Percentiles rank a stretch among this genome's conserved stretches.
These are phyloP conservation scores for Anser cygnoides DNA, from an alignment of 2,113 vertebrate genomes.

Conservation along the genomic window DNA sequence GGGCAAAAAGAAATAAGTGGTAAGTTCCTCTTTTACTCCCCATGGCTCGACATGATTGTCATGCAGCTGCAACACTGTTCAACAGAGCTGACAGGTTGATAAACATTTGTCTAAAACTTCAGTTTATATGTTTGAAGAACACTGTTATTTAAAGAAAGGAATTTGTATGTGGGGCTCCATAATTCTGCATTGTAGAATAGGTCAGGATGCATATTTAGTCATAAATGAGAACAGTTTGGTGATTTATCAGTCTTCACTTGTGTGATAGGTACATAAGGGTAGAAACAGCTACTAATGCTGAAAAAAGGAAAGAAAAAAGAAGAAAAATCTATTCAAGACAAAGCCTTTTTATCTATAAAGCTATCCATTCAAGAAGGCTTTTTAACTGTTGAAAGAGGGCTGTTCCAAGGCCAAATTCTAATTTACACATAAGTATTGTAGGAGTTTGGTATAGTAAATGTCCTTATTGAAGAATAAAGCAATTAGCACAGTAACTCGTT, in stretches of 20 bases:
- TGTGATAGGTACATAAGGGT: not conserved
- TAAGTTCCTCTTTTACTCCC: slow-evolving; percentile 48
- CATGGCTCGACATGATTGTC: not conserved
- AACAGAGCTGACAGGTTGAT: not conserved
- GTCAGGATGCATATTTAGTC: slow-evolving; percentile 3
- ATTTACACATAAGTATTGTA: slow-evolving; percentile 76
- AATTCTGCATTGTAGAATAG: not conserved
- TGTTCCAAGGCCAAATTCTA: slow-evolving; percentile 71
- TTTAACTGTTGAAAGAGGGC: slow-evolving; percentile 65
- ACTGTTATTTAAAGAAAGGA: not conserved
- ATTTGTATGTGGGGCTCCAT: not conserved
- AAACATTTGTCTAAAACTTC: slow-evolving; percentile 32
- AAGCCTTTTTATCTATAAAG: slow-evolving; percentile 25
- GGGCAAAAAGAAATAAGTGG: slow-evolving; percentile 53
- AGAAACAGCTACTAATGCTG: not conserved
- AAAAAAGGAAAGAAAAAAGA: not conserved
- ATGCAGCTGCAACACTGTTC: not conserved
- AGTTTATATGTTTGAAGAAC: slow-evolving; percentile 1
- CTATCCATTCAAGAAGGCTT: slow-evolving; percentile 38
- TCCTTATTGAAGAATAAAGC: slow-evolving; percentile 77
- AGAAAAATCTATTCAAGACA: not conserved
- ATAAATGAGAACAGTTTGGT: slow-evolving; percentile 8
- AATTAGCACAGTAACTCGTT: slow-evolving; percentile 78
- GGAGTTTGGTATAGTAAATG: slow-evolving; percentile 79
- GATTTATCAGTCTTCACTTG: slow-evolving; percentile 1